phyloP scores from a whole-genome alignment of 2,888 invertebrate genomes.

The Barypeithes pellucidus region DNA sequence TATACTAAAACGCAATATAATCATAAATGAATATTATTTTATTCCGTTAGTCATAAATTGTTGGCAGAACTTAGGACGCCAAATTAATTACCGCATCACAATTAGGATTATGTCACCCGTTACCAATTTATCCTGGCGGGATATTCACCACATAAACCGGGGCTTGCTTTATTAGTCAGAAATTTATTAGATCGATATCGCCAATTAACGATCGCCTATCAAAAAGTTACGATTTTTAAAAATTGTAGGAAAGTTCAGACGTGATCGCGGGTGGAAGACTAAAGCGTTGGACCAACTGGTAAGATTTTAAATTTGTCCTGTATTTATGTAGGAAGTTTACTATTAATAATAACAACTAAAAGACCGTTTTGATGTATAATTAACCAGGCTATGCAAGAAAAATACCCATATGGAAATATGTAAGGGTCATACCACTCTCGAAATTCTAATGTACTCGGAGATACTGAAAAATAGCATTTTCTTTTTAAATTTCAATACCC shows the following conservation, averaged over 20 bases:
- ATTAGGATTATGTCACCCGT: conserved; percentile 33
- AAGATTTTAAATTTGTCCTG: no score
- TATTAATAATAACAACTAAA: no score
- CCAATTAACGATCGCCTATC: background rate
- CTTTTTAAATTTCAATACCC: no score
- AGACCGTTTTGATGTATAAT: no score
- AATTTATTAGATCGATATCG: conserved; percentile 9
- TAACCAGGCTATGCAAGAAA: no score
- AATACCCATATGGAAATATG: no score
- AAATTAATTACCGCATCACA: conserved; percentile 30
- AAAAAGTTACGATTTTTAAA: background rate
- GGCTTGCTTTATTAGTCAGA: conserved; percentile 26
- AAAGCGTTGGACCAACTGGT: no score
- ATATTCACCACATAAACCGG: conserved; percentile 19
- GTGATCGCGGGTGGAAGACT: no score
- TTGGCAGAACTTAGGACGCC: conserved; percentile 8
- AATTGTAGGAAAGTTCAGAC: background rate
- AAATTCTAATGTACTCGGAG: no score
- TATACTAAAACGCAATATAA: background rate
- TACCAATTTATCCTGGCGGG: conserved; percentile 17
- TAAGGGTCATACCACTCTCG: no score
- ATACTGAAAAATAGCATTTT: no score
- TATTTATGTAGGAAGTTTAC: no score
- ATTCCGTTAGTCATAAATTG: conserved; percentile 15
- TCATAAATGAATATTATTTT: conserved; percentile 14